Percentiles rank a stretch among this genome's conserved stretches.
These are phyloP conservation scores for Chaenogobius annularis DNA, from an alignment of 2,113 vertebrate genomes.

Conservation along the genomic window DNA sequence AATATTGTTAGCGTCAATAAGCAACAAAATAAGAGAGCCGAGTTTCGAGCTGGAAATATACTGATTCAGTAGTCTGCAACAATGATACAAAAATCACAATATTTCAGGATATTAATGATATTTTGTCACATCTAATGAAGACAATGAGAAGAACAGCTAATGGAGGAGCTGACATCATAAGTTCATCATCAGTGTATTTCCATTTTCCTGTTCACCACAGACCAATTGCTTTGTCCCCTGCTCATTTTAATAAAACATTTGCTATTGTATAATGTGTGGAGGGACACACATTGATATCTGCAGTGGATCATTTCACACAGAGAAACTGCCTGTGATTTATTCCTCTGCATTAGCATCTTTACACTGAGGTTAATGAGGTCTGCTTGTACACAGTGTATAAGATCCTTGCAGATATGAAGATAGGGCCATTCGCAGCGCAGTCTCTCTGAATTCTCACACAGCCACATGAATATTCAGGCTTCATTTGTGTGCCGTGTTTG, in stretches of 20 bases:
- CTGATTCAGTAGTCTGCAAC: no score
- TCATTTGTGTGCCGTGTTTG: constrained; percentile 55
- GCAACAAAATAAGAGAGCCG: no score
- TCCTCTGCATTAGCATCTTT: neutral
- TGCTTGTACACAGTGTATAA: constrained; percentile 3
- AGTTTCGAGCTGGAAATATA: no score
- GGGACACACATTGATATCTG: neutral
- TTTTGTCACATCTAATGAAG: neutral
- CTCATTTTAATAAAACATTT: neutral
- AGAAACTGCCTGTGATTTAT: constrained; percentile 5
- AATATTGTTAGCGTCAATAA: no score
- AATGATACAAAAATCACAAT: no score
- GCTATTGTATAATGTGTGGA: neutral
- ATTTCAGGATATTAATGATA: no score
- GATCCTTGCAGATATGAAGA: constrained; percentile 13
- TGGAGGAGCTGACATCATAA: neutral
- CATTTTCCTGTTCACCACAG: neutral
- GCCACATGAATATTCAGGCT: constrained; percentile 67
- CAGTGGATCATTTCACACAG: neutral
- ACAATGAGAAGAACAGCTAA: neutral
- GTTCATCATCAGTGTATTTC: neutral
- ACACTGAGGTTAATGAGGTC: constrained; percentile 8
- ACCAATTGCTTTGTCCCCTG: neutral
- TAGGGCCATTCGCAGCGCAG: constrained; percentile 14
- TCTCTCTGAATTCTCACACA: constrained; percentile 31